Base-by-base conservation (phyloP, 2,888 invertebrate genomes). In the Chymomyza amoena region DNA sequence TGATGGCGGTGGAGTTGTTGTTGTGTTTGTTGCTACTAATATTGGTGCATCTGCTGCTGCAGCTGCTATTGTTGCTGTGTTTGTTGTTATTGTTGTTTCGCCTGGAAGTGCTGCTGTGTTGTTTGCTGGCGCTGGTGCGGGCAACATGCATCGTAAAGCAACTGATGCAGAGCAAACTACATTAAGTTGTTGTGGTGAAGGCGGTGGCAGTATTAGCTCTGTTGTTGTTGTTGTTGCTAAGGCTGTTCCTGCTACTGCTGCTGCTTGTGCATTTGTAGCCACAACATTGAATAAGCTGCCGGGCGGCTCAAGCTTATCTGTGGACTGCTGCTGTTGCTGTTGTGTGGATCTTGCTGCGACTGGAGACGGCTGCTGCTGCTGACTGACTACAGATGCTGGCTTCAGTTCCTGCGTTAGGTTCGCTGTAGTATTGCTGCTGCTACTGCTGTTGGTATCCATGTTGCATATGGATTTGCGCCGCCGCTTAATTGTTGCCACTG, bases 161-260 rank as follows among this genome's bases (percentile, higher is more conserved):
- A 69, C 69, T 28, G 66, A 52, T 54, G 70, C 63, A n/a, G 74
- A 50, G 50, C 57, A 59, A 4, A 60, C 25, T 60, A 72, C 39
- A 74, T 66, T 39, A 28, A 80, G 59, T 68, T 82, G 84, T 13
- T 87, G 80, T 32, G 86, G 80, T 32, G 86, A 79, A n/a, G 89
- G 89, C 20, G 89, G 89, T 15, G 89, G 89, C 61, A 88, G 73
- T 69, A 82, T 81, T 36, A 82, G 52, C 61, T 82, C 80, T 28
- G 73, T 61, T 68, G 71, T 20, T 39, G 39, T 25, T 20, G 20
- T 25, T 25, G 25, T 25, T 25, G 25, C 4, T 64, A 18, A 10
- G 15, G 15, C 20, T 20, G 57, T 25, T 15, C 6, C 20, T 57
- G 57, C 10, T 16, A 15, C 6, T 25, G 3, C 15, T 18, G 25